Percentiles rank a stretch among this genome's conserved stretches.
Conservation (phyloP, 2,113 vertebrate species). For the Loxodonta africana region DNA sequence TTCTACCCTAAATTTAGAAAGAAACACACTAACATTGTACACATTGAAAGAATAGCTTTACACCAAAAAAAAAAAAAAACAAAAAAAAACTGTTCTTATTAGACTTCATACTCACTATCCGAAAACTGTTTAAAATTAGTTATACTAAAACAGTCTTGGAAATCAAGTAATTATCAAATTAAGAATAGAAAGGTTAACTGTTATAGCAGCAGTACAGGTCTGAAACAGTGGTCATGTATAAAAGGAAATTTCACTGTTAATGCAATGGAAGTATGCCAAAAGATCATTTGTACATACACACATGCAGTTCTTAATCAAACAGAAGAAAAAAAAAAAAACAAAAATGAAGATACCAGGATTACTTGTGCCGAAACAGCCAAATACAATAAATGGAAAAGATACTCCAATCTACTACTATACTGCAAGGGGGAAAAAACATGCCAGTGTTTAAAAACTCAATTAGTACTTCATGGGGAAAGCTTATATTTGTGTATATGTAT, state of each 20-base stretch:
- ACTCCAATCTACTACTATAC: conserved; percentile 90
- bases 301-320: conserved; percentile 90
- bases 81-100: conserved; percentile 66
- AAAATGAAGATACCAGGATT: conserved; percentile 88
- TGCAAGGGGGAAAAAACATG: conserved; percentile 90
- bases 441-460: conserved; percentile 88
- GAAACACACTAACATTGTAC: conserved; percentile 86
- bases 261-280: conserved; percentile 91
- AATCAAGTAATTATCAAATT: conserved; percentile 85
- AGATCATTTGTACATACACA: conserved; percentile 87
- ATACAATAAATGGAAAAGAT: conserved; percentile 88
- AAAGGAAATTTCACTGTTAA: conserved; percentile 92
- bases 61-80: conserved; percentile 62
- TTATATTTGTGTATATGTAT: conserved; percentile 89
- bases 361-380: conserved; percentile 89
- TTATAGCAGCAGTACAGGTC: conserved; percentile 90
- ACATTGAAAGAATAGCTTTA: conserved; percentile 86
- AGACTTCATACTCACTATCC: conserved; percentile 82
- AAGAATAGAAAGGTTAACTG: conserved; percentile 89
- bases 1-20: conserved; percentile 88
- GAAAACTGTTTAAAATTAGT: conserved; percentile 87
- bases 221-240: conserved; percentile 91
- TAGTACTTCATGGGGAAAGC: conserved; percentile 82
- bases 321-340: conserved; percentile 89
- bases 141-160: conserved; percentile 88